Evolutionary conservation across 2,888 invertebrate species (phyloP).

Genomic region (Eilema caniola): DNA sequence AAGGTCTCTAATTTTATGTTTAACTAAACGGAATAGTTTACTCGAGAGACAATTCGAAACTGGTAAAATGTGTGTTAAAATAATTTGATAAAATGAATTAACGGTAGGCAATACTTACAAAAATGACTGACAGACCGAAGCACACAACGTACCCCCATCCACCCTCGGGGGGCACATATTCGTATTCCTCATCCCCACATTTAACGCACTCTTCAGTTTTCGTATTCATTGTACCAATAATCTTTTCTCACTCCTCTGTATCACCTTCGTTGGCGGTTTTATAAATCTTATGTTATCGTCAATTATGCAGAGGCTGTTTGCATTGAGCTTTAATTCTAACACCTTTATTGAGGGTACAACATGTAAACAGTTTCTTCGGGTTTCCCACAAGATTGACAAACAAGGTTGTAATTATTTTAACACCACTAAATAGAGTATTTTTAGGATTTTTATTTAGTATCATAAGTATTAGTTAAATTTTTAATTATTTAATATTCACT

Average conservation of each 20-base stretch:
- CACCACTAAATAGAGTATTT: constrained; percentile 20
- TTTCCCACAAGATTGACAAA: constrained; percentile 75
- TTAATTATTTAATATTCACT: neutral
- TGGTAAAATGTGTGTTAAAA: too few relatives aligned
- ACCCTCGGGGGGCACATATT: constrained; percentile 88
- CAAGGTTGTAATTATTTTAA: constrained; percentile 52
- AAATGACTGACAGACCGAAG: constrained; percentile 88
- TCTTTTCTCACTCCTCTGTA: constrained; percentile 35
- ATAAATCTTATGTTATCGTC: constrained; percentile 69
- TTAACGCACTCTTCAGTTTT: constrained; percentile 60
- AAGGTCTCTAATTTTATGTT: too few relatives aligned
- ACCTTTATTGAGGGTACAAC: constrained; percentile 70
- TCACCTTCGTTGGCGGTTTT: constrained; percentile 67
- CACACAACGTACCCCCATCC: constrained; percentile 92
- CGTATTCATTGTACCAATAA: constrained; percentile 64
- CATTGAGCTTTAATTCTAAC: constrained; percentile 67
- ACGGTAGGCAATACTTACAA: constrained; percentile 83
- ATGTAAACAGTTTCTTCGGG: constrained; percentile 70
- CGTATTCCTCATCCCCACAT: constrained; percentile 70
- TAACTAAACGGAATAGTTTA: too few relatives aligned
- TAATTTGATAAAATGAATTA: too few relatives aligned
- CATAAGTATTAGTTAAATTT: neutral
- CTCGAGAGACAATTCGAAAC: too few relatives aligned
- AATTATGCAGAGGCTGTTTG: constrained; percentile 66
- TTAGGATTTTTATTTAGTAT: neutral